These are phyloP conservation scores for Chamaedrilus cognettii DNA, from an alignment of 2,888 invertebrate species.

Conservation along the genomic window DNA sequence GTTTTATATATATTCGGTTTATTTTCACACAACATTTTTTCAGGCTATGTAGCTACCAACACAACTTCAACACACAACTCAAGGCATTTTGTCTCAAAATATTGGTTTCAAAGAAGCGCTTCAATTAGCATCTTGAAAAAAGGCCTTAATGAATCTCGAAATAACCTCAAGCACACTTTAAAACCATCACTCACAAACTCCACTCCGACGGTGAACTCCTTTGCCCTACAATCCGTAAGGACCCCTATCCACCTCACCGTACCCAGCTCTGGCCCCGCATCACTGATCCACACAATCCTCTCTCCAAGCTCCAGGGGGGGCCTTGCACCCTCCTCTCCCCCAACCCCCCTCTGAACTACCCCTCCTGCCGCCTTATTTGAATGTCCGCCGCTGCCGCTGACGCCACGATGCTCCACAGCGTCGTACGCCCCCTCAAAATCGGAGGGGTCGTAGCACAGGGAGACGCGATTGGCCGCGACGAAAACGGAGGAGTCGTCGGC, in stretches of 20 bases:
- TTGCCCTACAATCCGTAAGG: constrained; percentile 56
- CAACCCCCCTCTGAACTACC: not conserved
- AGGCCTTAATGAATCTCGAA: no score
- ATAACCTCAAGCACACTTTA: no score
- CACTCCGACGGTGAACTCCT: constrained; percentile 63
- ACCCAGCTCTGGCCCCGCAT: constrained; percentile 62
- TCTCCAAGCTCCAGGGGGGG: constrained; percentile 59
- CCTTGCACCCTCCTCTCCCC: constrained; percentile 1
- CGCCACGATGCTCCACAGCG: constrained; percentile 1
- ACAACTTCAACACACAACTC: no score
- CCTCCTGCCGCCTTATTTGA: not conserved
- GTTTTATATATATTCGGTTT: no score
- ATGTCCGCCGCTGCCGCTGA: not conserved
- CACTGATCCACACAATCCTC: constrained; percentile 64
- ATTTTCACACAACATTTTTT: no score
- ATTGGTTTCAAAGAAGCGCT: no score
- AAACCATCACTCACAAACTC: constrained; percentile 66
- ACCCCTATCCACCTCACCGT: constrained; percentile 63
- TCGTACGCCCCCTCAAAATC: constrained; percentile 6
- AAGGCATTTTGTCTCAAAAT: no score
- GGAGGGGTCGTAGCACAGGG: not conserved
- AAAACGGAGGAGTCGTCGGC: constrained; percentile 3
- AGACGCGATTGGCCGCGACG: not conserved
- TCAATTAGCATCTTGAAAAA: no score
- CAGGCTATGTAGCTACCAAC: no score